Evolutionary conservation across 2,113 vertebrate species (phyloP).

Genomic region (human): DNA sequence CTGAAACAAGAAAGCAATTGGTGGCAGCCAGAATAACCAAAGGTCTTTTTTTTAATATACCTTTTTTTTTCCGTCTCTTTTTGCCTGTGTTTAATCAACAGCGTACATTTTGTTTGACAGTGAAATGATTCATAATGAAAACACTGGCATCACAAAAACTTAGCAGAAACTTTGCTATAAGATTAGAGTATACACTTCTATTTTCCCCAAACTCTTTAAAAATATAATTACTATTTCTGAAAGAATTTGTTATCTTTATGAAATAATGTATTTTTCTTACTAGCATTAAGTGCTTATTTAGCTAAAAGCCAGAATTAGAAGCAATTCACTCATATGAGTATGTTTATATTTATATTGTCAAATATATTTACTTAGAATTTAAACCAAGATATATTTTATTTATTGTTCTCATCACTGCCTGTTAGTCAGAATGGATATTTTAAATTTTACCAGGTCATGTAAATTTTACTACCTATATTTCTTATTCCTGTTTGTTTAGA

Average conservation of each 20-base stretch:
- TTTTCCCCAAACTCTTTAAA: neutral
- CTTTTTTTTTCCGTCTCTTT: neutral
- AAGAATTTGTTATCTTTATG: neutral
- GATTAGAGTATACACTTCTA: neutral
- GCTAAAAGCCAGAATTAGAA: neutral
- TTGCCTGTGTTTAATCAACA: neutral
- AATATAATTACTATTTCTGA: neutral
- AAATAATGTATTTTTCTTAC: neutral
- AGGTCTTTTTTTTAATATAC: neutral
- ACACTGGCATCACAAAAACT: neutral
- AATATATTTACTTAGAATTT: neutral
- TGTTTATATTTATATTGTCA: neutral
- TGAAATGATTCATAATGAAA: constrained; percentile 38
- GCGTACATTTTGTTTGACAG: neutral
- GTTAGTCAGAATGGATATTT: neutral
- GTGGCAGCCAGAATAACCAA: neutral
- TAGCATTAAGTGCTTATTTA: neutral
- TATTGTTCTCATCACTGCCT: neutral
- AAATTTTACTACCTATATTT: neutral
- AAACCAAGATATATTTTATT: neutral
- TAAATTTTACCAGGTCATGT: neutral
- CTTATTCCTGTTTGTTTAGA: neutral
- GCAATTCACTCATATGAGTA: neutral
- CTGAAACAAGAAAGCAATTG: constrained; percentile 33
- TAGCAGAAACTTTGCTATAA: neutral